A percentile compares a stretch with the other conserved stretches of the same genome.
phyloP scores from a whole-genome alignment of 1,140 invertebrate genomes.

The Epicauta chinensis region DNA sequence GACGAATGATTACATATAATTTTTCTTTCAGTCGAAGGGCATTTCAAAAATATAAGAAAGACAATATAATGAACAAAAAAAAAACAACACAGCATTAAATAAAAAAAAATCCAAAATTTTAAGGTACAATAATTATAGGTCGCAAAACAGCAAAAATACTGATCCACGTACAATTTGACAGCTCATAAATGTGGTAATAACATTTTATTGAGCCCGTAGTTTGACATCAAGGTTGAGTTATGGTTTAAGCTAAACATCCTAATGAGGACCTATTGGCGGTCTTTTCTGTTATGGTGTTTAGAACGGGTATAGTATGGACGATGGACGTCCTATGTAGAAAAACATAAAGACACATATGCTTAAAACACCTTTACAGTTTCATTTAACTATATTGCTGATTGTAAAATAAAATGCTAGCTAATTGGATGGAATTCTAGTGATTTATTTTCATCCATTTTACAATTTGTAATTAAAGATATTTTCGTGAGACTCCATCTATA shows the following conservation, averaged over 20 bases:
- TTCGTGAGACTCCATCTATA: background rate
- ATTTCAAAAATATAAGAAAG: slow-evolving; percentile 3
- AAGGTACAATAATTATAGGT: slow-evolving; percentile 33
- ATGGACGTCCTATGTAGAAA: background rate
- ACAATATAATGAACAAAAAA: too few relatives aligned
- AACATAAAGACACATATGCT: slow-evolving; percentile 16
- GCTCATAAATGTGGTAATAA: slow-evolving; percentile 36
- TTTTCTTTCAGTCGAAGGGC: slow-evolving; percentile 8
- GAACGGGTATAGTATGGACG: slow-evolving; percentile 12
- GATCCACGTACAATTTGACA: slow-evolving; percentile 28
- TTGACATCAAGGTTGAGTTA: slow-evolving; percentile 37
- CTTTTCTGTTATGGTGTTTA: slow-evolving; percentile 22
- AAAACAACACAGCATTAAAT: background rate
- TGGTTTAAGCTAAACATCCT: slow-evolving; percentile 34
- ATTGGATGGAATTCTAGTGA: slow-evolving; percentile 5
- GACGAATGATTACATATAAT: slow-evolving; percentile 15
- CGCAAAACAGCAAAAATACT: slow-evolving; percentile 21
- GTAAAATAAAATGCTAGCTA: slow-evolving; percentile 2
- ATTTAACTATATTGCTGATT: slow-evolving; percentile 19
- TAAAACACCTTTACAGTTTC: slow-evolving; percentile 16
- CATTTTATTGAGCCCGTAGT: slow-evolving; percentile 29
- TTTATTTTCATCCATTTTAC: slow-evolving; percentile 17
- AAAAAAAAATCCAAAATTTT: slow-evolving; percentile 15
- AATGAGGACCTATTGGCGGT: slow-evolving; percentile 37
- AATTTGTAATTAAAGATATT: slow-evolving; percentile 8